phyloP scores from a whole-genome alignment of 2,888 invertebrate genomes.

The Tetranychus truncatus region DNA sequence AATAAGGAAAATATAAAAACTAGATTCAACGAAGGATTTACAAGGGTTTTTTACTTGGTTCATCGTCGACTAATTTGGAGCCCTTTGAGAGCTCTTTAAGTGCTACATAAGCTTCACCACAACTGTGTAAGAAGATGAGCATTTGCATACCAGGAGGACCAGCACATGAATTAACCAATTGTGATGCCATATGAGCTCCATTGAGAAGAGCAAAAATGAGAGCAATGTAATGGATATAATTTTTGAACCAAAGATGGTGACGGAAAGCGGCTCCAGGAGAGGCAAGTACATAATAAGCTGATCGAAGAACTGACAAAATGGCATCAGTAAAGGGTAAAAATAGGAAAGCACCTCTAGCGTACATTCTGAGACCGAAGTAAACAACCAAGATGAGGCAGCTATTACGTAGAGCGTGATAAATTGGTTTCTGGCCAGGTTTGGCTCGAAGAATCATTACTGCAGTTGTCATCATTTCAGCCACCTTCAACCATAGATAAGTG shows the following conservation, averaged over 20 bases:
- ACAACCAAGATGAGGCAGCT: neutral
- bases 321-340: conserved; percentile 5
- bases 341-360: neutral
- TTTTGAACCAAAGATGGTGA: conserved; percentile 6
- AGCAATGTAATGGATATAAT: neutral
- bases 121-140: neutral
- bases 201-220: neutral
- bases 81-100: too few relatives aligned
- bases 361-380: conserved; percentile 3
- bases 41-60: too few relatives aligned
- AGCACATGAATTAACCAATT: neutral
- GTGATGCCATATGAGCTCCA: neutral
- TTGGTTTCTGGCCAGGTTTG: neutral
- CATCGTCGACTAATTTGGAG: too few relatives aligned
- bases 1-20: too few relatives aligned
- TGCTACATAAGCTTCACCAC: neutral
- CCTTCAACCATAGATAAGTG: conserved; percentile 3
- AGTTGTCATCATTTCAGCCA: neutral
- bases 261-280: neutral
- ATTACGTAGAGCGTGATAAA: neutral
- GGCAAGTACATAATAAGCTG: conserved; percentile 1
- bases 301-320: conserved; percentile 1
- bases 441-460: neutral
- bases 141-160: neutral
- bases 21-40: too few relatives aligned